phyloP scores from a whole-genome alignment of 2,113 vertebrate species.

The Podarcis muralis region DNA sequence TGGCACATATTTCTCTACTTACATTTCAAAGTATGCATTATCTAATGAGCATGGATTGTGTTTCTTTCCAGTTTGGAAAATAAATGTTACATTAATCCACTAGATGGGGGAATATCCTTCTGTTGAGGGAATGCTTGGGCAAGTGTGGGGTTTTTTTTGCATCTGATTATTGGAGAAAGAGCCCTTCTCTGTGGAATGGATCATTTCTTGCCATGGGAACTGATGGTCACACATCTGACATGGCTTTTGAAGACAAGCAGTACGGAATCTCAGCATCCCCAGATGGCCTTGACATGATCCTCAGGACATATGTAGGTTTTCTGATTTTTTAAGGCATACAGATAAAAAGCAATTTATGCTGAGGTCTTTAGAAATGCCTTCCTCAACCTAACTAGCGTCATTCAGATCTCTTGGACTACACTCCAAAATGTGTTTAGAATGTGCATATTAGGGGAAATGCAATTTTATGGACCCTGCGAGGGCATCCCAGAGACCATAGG shows the following conservation, averaged over 20 bases:
- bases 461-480: too few relatives aligned
- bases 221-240: not conserved
- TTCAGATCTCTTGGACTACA: too few relatives aligned
- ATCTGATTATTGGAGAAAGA: not conserved
- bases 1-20: not conserved
- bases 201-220: not conserved
- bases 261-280: not conserved
- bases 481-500: too few relatives aligned
- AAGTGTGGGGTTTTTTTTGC: not conserved
- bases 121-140: not conserved
- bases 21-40: not conserved
- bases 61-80: not conserved
- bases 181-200: not conserved
- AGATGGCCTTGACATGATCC: not conserved
- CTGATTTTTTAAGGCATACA: not conserved
- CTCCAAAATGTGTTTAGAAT: too few relatives aligned
- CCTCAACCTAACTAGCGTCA: too few relatives aligned
- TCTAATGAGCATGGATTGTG: not conserved
- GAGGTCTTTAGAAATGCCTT: too few relatives aligned
- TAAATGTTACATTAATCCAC: constrained; percentile 1
- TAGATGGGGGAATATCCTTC: not conserved
- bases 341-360: not conserved
- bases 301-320: not conserved
- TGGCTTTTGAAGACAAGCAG: not conserved
- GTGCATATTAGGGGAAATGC: too few relatives aligned